Evolutionary conservation across 2,888 invertebrate species (phyloP), one percentile per base, ranked within the genome.

Genomic region (Calliphora vomitoria): DNA sequence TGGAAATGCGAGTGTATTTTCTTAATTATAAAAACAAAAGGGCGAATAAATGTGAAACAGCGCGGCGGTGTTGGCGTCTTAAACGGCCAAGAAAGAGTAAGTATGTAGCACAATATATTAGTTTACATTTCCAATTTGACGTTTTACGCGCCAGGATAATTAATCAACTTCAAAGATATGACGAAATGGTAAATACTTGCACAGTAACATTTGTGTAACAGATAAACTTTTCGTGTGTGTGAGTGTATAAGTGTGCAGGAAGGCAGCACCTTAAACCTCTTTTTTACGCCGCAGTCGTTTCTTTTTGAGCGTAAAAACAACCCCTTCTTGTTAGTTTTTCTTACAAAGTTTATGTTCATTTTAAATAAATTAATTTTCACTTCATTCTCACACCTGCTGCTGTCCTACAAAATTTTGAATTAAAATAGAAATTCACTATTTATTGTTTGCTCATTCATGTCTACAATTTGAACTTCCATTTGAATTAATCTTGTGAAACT

Each of bases 91-190:
- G 20, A 58, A 41, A 50, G n/a, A 50, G 50, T 78, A 74, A 80
- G 47, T 71, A 8, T 10, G 44, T 44, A 41, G 41, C 3, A 58
- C 25, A 58, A 35, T 11, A 50, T 69, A 60, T 84, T 74, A 78
- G 69, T 84, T 79, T 68, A 79, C 62, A 82, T 85, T 75, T 79
- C 50, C 50, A 85, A 53, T 87, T 85, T 85, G 85, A 86, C 79
- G 69, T 85, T 85, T 89, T 85, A 44, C 83, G 89, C 87, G 86
- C 60, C 85, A 88, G 82, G 60, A 84, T 84, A 87, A 89, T 89
- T 89, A 92, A 92, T 92, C 93, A 92, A 92, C 92, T 92, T 92
- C 92, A 92, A 89, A 89, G 92, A 87, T 87, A 91, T 90, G 89
- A 90, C 91, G 91, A 90, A 91, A 91, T 90, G 89, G 89, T 88